Conservation (phyloP, 2,113 vertebrate genomes). For the Alethe castanea region DNA sequence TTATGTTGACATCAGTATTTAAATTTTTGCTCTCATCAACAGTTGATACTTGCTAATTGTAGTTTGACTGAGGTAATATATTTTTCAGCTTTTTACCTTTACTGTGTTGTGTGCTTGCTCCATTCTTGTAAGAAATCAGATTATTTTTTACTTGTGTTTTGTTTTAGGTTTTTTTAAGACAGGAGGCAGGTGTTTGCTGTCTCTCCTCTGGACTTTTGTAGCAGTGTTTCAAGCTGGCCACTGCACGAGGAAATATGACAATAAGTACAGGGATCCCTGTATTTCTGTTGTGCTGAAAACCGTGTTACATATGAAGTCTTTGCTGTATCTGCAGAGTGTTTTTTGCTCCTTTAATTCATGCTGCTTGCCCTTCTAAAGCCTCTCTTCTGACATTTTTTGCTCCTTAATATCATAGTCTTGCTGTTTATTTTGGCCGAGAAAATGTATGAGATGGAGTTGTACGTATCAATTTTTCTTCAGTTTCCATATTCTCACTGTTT, state of each 20-base stretch:
- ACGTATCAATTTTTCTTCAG: background rate
- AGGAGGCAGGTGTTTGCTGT: background rate
- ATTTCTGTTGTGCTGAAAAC: background rate
- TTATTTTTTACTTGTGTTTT: background rate
- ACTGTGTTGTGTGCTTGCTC: background rate
- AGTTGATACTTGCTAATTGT: background rate
- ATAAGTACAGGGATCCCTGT: background rate
- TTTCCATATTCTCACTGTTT: background rate
- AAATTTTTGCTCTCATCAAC: background rate
- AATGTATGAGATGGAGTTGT: background rate
- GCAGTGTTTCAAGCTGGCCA: background rate
- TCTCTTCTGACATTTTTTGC: background rate
- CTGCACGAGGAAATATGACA: background rate
- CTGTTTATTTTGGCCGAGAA: background rate
- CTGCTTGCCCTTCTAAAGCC: background rate
- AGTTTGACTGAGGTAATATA: background rate
- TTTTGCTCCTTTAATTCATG: background rate
- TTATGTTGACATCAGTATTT: background rate
- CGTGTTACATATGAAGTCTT: background rate
- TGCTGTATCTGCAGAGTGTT: background rate
- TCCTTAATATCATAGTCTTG: background rate
- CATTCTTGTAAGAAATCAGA: background rate
- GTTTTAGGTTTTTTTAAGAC: background rate
- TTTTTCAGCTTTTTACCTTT: background rate
- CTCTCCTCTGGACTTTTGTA: background rate